These are phyloP conservation scores for Phyllotis vaccarum DNA, from an alignment of 2,797 vertebrate species.

Conservation along the genomic window DNA sequence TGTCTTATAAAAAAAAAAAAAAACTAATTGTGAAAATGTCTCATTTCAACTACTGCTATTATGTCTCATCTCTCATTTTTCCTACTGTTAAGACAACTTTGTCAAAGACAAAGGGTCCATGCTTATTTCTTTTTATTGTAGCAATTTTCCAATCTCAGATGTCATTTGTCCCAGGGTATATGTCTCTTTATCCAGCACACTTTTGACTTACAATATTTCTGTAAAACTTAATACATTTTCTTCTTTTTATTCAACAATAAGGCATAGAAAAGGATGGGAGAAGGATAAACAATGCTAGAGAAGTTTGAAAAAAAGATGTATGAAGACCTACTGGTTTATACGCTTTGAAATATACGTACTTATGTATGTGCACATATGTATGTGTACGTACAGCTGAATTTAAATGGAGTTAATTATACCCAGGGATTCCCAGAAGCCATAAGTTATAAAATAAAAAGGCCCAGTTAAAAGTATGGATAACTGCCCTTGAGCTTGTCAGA, in stretches of 20 bases:
- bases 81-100: neutral
- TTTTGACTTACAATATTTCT: neutral
- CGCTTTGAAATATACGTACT: neutral
- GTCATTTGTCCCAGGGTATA: neutral
- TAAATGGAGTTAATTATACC: neutral
- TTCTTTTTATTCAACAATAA: neutral
- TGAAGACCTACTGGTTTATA: neutral
- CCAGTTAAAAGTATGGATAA: neutral
- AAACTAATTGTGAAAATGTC: neutral
- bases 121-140: neutral
- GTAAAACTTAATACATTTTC: constrained; percentile 5
- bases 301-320: neutral
- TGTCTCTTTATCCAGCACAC: neutral
- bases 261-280: neutral
- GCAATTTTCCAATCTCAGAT: neutral
- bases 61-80: neutral
- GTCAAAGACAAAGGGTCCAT: neutral
- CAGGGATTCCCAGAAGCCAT: neutral
- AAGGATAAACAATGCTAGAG: neutral
- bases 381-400: neutral
- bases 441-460: neutral
- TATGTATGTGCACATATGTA: neutral
- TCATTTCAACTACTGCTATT: constrained; percentile 9
- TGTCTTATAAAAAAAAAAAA: neutral
- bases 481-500: neutral